Evolutionary conservation across 2,797 vertebrate genomes (phyloP), one percentile per base, ranked within the genome.

Genomic region (Diplodus sargus): DNA sequence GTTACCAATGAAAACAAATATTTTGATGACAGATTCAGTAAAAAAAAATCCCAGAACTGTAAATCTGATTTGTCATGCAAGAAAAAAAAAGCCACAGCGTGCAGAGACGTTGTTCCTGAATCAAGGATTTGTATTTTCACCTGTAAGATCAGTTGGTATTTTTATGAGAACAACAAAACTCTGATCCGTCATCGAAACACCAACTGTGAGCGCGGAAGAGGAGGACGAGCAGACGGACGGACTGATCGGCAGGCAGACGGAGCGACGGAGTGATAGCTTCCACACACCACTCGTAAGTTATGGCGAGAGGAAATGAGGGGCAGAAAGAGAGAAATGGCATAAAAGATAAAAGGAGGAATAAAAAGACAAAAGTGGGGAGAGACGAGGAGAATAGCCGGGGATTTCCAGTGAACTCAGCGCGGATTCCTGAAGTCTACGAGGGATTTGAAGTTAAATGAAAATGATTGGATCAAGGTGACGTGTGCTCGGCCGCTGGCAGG

Each of bases 391-490:
- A 57, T 62, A 69, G 70, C 17, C 13, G 89, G 87, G 90, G 89
- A 82, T 85, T 91, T 91, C 88, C 90, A 88, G 62, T 78, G 79
- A 86, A 82, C 73, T 86, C 71, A 25, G 23, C 1, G 60, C 47
- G 49, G 86, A 90, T 85, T 87, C 70, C 72, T 57, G 48, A 66
- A 51, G 84, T 77, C 74, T 86, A 48, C 3, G 18, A 78, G 69
- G 78, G 86, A 91, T 90, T 80, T 86, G 70, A 81, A 76, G 83
- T 83, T 72, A 75, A 89, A 89, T 85, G 61, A 88, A 89, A 89
- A 74, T 85, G 83, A 92, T 90, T 92, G 85, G 78, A 87, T 92
- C 88, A 90, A 91, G 87, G 91, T 91, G 89, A 90, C 75, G 66
- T 14, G 70, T 49, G 74, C 81, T 87, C 12, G 16, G 47, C 64